Conservation (phyloP, 2,113 vertebrate species). For the Vireo altiloquus region DNA sequence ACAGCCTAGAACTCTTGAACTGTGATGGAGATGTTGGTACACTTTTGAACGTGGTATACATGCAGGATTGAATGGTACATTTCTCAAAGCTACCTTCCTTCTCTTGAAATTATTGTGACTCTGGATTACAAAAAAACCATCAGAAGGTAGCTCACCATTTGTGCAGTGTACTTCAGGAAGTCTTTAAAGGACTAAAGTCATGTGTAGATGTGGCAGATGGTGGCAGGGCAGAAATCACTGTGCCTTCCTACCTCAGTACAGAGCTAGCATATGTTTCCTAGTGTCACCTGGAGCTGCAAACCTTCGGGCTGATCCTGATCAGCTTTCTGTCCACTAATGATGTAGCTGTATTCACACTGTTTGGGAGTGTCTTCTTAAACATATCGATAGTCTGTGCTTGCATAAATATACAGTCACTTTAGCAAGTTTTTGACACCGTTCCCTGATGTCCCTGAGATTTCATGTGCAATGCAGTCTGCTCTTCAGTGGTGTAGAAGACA, state of each 20-base stretch:
- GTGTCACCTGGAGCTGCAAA: not conserved
- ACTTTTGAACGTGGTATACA: not conserved
- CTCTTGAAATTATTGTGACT: not conserved
- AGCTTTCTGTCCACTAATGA: not conserved
- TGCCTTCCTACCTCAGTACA: not conserved
- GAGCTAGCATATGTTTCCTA: not conserved
- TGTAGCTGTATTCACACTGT: not conserved
- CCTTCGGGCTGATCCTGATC: not conserved
- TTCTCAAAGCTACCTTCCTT: not conserved
- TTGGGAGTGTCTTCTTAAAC: not conserved
- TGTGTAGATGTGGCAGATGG: not conserved
- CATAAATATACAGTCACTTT: not conserved
- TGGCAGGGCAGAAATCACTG: not conserved
- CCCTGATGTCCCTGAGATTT: not conserved
- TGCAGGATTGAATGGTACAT: not conserved
- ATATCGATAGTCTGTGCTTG: not conserved
- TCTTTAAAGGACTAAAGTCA: not conserved
- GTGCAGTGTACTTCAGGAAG: not conserved
- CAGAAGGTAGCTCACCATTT: not conserved
- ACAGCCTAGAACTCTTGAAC: not conserved
- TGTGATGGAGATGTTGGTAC: not conserved
- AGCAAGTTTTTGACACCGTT: not conserved
- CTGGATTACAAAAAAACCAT: not conserved
- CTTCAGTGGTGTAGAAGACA: not conserved
- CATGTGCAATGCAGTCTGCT: not conserved